These are phyloP conservation scores for Leucoma salicis DNA, from an alignment of 2,888 invertebrate genomes.

Conservation along the genomic window DNA sequence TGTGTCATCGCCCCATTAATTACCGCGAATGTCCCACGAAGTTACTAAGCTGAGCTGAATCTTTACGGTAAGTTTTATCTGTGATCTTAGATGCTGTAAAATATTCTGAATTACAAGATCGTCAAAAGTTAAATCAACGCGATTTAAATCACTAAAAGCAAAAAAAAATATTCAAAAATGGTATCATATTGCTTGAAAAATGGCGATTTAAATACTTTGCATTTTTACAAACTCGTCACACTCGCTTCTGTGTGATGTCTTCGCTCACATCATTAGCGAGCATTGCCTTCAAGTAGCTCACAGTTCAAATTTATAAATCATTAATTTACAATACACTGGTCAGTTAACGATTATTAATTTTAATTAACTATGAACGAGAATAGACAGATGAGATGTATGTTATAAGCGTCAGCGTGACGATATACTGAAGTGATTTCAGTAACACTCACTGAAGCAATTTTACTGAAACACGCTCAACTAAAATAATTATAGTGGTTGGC, in stretches of 20 bases:
- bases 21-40: background rate
- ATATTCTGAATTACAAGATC: no score
- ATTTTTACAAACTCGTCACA: background rate
- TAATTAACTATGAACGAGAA: slow-evolving; percentile 66
- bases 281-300: slow-evolving; percentile 49
- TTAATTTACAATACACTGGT: slow-evolving; percentile 66
- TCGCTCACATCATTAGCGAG: slow-evolving; percentile 34
- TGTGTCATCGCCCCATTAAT: background rate
- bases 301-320: slow-evolving; percentile 56
- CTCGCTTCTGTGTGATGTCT: slow-evolving; percentile 19
- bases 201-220: background rate
- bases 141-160: no score
- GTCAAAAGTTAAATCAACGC: no score
- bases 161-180: no score
- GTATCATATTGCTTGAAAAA: no score
- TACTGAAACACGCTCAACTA: no score
- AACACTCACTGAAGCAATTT: no score
- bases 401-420: slow-evolving; percentile 14
- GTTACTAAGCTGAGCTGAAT: no score
- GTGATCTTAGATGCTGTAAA: no score
- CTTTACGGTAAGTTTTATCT: no score
- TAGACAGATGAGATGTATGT: slow-evolving; percentile 35
- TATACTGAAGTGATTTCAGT: no score
- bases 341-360: slow-evolving; percentile 72
- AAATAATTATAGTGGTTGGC: no score